Conservation (phyloP, 2,888 invertebrate species). For the Venusia cambrica region DNA sequence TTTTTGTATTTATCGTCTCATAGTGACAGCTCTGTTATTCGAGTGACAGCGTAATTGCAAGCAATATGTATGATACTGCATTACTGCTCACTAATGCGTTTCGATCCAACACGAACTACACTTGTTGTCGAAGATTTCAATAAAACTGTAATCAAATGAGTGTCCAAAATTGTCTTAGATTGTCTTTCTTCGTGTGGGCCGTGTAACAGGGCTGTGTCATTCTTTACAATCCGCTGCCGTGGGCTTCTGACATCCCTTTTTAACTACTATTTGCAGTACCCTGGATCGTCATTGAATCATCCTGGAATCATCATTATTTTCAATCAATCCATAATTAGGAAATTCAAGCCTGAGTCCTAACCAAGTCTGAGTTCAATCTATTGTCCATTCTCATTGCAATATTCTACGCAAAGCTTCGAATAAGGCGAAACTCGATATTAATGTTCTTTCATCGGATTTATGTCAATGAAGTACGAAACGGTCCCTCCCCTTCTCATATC, state of each 20-base stretch:
- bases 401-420: conserved; percentile 19
- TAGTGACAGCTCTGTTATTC: conserved; percentile 26
- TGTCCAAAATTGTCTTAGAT: too few relatives aligned
- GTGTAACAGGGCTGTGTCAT: too few relatives aligned
- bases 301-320: too few relatives aligned
- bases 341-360: too few relatives aligned
- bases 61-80: conserved; percentile 16
- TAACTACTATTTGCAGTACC: too few relatives aligned
- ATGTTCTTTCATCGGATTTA: conserved; percentile 45
- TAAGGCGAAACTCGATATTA: conserved; percentile 39
- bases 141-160: too few relatives aligned
- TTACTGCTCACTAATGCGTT: conserved; percentile 6
- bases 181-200: too few relatives aligned
- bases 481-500: conserved; percentile 52
- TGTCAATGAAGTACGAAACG: conserved; percentile 45
- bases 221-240: too few relatives aligned
- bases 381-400: conserved; percentile 11
- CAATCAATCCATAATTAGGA: too few relatives aligned
- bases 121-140: conserved; percentile 2
- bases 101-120: conserved; percentile 13
- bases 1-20: conserved; percentile 16
- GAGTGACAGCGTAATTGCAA: conserved; percentile 28
- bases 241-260: too few relatives aligned
- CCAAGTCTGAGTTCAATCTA: background rate
- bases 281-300: too few relatives aligned